A percentile compares a stretch with the other conserved stretches of the same genome.
phyloP scores from a whole-genome alignment of 2,888 invertebrate species.

The Clepsis dumicolana region DNA sequence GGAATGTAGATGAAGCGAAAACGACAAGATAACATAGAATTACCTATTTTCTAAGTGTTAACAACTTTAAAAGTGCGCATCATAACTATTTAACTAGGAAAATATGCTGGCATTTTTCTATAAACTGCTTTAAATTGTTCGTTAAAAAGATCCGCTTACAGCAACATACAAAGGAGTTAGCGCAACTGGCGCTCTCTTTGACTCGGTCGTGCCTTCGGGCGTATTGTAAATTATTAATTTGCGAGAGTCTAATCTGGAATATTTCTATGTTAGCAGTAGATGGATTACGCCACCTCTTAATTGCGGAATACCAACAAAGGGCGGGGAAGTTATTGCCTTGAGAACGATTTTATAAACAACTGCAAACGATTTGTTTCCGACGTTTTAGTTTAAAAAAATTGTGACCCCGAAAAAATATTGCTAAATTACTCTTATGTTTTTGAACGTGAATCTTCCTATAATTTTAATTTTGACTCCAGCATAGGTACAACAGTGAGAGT shows the following conservation, averaged over 20 bases:
- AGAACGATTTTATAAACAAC: neutral
- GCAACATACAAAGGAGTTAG: constrained; percentile 26
- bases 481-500: no score
- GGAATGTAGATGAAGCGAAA: no score
- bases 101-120: neutral
- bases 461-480: no score
- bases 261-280: constrained; percentile 10
- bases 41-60: no score
- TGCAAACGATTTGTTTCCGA: neutral
- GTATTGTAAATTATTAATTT: constrained; percentile 32
- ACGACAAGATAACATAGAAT: no score
- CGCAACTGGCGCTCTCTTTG: constrained; percentile 21
- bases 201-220: constrained; percentile 25
- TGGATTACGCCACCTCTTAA: constrained; percentile 8
- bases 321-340: neutral
- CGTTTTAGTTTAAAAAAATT: neutral
- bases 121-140: constrained; percentile 16
- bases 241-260: constrained; percentile 17
- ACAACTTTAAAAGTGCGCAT: no score
- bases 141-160: constrained; percentile 9
- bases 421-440: no score
- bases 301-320: neutral
- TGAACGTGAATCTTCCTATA: no score
- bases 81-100: neutral
- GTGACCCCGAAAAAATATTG: no score